Evolutionary conservation across 1,140 invertebrate genomes (phyloP), one percentile per base, ranked within the genome.

Genomic region (Pseudobourletiella spinata): DNA sequence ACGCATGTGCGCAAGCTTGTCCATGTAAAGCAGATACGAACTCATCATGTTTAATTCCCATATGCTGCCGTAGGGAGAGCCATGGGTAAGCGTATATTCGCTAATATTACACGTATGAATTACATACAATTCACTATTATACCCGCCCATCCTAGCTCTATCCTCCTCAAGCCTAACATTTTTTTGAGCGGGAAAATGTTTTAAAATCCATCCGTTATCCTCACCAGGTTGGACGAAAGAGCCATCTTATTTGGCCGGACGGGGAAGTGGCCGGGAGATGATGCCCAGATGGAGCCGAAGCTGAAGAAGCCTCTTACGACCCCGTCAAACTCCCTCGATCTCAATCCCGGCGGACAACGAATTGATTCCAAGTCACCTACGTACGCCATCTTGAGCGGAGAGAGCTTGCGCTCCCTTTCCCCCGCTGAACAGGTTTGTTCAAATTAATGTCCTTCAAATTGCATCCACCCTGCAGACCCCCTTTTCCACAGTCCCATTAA

Each of bases 191-290:
- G n/a, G n/a, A n/a, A n/a, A n/a, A n/a, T n/a, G n/a, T n/a, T n/a
- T n/a, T n/a, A n/a, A n/a, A n/a, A n/a, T n/a, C n/a, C n/a, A n/a
- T n/a, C n/a, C n/a, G n/a, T n/a, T n/a, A n/a, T n/a, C n/a, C n/a
- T n/a, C n/a, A n/a, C n/a, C n/a, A 64, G 64, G 20, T 46, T 69
- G 48, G 68, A 69, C 20, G 68, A 69, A 30, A 66, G 60, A 32
- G 55, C 62, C 1, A 69, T 69, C 4, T 52, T 51, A 2, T 69
- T 48, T 39, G 64, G 68, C 11, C 16, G 68, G 22, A 69, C 68
- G 4, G 68, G 68, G 15, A 59, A 54, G 35, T 22, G 44, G 57
- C 62, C 64, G 8, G 30, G 22, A 8, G 51, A 57, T 30, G 50
- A 61, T 30, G 3, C 3, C 18, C n/a, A n/a, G n/a, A n/a, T 48